Evolutionary conservation across 2,888 invertebrate genomes (phyloP).

Genomic region (Antitype chi): DNA sequence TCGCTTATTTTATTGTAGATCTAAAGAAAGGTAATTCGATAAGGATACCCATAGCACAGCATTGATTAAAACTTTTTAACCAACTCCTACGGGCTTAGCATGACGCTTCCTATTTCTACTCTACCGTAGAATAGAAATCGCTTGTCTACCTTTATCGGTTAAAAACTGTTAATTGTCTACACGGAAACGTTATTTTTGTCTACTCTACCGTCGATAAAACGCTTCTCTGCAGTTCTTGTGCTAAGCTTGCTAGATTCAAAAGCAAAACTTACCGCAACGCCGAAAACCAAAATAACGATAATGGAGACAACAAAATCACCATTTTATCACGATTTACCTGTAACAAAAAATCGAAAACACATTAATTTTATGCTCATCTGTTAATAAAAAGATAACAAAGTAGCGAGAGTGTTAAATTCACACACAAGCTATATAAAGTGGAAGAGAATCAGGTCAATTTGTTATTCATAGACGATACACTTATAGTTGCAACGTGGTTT

Average conservation of each 20-base stretch:
- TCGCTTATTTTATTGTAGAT: not conserved
- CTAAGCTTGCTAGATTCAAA: not conserved
- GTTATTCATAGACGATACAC: constrained; percentile 31
- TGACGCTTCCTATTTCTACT: too few relatives aligned
- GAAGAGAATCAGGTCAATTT: constrained; percentile 50
- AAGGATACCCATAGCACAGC: not conserved
- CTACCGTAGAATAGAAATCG: too few relatives aligned
- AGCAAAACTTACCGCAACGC: constrained; percentile 25
- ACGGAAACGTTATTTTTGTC: too few relatives aligned
- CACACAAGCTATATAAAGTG: constrained; percentile 36
- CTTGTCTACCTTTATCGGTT: too few relatives aligned
- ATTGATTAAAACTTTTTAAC: constrained; percentile 18
- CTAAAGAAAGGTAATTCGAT: not conserved
- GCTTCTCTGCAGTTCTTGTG: too few relatives aligned
- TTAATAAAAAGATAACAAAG: constrained; percentile 41
- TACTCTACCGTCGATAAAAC: too few relatives aligned
- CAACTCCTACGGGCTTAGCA: too few relatives aligned
- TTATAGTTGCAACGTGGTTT: constrained; percentile 15
- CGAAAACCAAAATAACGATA: constrained; percentile 1
- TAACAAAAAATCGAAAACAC: constrained; percentile 51
- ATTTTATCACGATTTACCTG: constrained; percentile 51
- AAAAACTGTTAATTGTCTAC: too few relatives aligned
- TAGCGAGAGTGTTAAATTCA: constrained; percentile 46
- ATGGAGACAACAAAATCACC: constrained; percentile 21
- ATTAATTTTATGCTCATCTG: constrained; percentile 40